phyloP scores from a whole-genome alignment of 2,888 invertebrate genomes.

The Phortica okadai region DNA sequence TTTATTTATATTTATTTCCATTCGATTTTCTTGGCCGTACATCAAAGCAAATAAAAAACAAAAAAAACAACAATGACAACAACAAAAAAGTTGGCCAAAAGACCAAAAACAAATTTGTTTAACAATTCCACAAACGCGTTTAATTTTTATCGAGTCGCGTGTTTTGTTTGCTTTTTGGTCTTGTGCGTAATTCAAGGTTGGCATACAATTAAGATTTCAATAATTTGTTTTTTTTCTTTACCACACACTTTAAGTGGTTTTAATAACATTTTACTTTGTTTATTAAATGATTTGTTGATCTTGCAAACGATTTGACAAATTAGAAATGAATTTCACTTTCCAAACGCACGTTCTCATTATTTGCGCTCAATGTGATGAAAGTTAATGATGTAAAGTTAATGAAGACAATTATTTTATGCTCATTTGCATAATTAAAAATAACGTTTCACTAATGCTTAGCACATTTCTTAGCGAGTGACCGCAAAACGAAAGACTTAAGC shows the following conservation, averaged over 20 bases:
- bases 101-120: conserved; percentile 37
- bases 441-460: too few species aligned
- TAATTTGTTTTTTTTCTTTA: not conserved
- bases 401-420: not conserved
- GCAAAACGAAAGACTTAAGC: not conserved
- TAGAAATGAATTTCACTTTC: not conserved
- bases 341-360: too few species aligned
- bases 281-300: not conserved
- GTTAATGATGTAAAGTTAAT: not conserved
- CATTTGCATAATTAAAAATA: too few species aligned
- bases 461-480: not conserved
- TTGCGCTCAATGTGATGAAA: not conserved
- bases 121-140: conserved; percentile 55
- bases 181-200: conserved; percentile 47
- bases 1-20: not conserved
- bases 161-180: conserved; percentile 42
- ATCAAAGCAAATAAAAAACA: conserved; percentile 38
- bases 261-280: not conserved
- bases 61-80: conserved; percentile 44
- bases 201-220: not conserved
- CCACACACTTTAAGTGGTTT: not conserved
- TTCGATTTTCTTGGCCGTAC: conserved; percentile 15
- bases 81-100: conserved; percentile 28
- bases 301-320: not conserved
- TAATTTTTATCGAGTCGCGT: conserved; percentile 52